Percentiles rank a stretch among this genome's conserved stretches.
Conservation (phyloP, 2,797 vertebrate genomes). For the Darevskia nairensis region DNA sequence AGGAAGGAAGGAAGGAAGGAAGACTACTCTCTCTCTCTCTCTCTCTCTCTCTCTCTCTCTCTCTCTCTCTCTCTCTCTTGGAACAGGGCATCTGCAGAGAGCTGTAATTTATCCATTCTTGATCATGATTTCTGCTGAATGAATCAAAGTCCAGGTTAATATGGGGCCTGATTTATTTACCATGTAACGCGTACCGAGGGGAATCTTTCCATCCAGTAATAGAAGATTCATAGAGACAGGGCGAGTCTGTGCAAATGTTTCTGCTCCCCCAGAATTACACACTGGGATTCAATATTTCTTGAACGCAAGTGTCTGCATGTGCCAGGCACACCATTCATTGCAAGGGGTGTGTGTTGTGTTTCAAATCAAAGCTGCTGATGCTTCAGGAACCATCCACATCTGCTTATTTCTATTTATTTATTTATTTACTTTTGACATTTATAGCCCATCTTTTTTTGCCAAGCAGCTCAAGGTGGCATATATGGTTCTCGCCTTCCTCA, state of each 20-base stretch:
- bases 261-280: neutral
- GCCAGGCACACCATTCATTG: neutral
- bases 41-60: constrained; percentile 28
- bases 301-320: neutral
- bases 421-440: no score
- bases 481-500: no score
- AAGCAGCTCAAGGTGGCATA: no score
- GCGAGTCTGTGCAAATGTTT: neutral
- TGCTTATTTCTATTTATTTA: neutral
- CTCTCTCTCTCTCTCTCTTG: constrained; percentile 37
- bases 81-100: constrained; percentile 55
- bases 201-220: neutral
- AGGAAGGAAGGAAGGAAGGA: no score
- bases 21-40: constrained; percentile 23
- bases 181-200: neutral
- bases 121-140: constrained; percentile 52
- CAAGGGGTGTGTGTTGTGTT: neutral
- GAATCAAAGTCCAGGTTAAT: constrained; percentile 27
- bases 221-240: neutral
- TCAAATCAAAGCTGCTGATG: neutral
- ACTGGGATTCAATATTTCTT: neutral
- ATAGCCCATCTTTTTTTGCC: no score
- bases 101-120: constrained; percentile 68
- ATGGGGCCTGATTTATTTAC: neutral
- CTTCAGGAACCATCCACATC: neutral